A percentile compares a stretch with the other conserved stretches of the same genome.
These are phyloP conservation scores for Phalacrocorax aristotelis DNA, from an alignment of 2,113 vertebrate genomes.

Conservation along the genomic window DNA sequence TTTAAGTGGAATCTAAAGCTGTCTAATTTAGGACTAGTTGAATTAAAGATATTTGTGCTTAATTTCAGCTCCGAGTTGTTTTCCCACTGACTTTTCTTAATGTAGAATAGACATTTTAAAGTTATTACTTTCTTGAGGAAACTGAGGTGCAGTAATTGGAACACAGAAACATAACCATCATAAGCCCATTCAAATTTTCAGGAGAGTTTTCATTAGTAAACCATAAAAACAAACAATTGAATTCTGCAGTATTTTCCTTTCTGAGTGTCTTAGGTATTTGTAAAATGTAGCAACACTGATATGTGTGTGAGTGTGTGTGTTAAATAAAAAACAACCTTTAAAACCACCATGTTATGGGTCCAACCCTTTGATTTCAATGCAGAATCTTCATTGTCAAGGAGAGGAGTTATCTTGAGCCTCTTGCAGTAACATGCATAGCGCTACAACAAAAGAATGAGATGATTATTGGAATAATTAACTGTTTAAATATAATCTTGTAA, in stretches of 20 bases:
- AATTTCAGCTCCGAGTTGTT: background rate
- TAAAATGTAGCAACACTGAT: background rate
- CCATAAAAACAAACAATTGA: background rate
- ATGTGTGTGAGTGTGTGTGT: background rate
- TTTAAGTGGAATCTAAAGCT: background rate
- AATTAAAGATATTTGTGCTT: background rate
- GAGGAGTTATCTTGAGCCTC: background rate
- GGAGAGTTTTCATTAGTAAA: background rate
- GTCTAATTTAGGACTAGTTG: background rate
- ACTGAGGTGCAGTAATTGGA: background rate
- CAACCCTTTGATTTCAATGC: conserved; percentile 7
- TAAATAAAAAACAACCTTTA: background rate
- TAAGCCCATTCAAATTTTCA: background rate
- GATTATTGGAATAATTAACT: background rate
- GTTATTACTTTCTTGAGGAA: background rate
- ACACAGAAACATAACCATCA: background rate
- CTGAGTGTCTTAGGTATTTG: background rate
- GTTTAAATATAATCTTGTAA: background rate
- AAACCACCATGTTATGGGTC: background rate
- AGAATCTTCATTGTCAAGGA: background rate
- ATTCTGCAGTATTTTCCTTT: background rate
- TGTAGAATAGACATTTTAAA: background rate
- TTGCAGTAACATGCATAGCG: background rate
- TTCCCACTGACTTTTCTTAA: background rate
- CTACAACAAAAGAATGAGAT: background rate